Conservation (phyloP, 2,113 vertebrate species). For the Trochalopteron elliotii region DNA sequence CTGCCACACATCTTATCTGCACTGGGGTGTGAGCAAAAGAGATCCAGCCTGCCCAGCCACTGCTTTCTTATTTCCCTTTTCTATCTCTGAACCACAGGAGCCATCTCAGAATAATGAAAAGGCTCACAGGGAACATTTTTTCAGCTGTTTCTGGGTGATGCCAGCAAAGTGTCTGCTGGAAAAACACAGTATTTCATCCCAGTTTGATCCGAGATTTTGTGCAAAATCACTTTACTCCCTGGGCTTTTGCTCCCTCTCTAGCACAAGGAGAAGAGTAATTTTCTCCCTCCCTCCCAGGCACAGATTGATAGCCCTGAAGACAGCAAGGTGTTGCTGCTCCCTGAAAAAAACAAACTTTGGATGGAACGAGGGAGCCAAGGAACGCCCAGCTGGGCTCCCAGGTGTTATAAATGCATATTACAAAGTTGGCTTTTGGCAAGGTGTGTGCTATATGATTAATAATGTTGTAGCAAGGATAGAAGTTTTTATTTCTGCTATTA, state of each 20-base stretch:
- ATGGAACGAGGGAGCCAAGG: fast-evolving
- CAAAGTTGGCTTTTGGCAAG: no score
- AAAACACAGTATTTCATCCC: not conserved
- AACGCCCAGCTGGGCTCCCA: not conserved
- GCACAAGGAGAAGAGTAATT: not conserved
- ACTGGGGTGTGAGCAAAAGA: not conserved
- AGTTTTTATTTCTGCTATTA: no score
- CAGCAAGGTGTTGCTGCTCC: not conserved
- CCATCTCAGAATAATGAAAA: not conserved
- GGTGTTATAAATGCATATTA: no score
- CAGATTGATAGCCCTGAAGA: not conserved
- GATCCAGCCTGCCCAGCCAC: not conserved
- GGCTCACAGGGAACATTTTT: not conserved
- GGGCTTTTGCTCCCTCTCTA: not conserved
- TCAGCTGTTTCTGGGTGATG: not conserved
- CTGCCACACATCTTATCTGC: not conserved
- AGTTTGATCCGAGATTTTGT: not conserved
- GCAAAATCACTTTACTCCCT: not conserved
- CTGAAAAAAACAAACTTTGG: not conserved
- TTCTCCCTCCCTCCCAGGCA: not conserved
- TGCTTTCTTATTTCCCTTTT: not conserved
- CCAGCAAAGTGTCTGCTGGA: not conserved
- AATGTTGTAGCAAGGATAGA: no score
- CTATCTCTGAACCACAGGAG: not conserved
- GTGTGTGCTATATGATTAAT: no score